Percentiles rank a stretch among this genome's conserved stretches.
Conservation (phyloP, 2,113 vertebrate genomes). For the Coturnix japonica region DNA sequence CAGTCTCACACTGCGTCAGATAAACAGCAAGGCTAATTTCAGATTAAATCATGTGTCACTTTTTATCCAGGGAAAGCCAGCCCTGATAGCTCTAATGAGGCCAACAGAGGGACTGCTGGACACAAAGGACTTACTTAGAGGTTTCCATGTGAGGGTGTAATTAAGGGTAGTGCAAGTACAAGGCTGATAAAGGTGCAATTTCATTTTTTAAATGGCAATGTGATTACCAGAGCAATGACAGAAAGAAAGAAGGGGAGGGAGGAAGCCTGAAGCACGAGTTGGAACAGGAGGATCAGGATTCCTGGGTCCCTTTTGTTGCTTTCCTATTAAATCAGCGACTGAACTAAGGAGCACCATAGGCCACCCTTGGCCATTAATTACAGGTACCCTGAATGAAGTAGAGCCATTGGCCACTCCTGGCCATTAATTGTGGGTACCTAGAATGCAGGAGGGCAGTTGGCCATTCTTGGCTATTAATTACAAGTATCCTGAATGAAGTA, state of each 20-base stretch:
- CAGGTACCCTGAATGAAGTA: no score
- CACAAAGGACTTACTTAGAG: neutral
- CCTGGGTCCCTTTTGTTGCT: neutral
- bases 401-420: neutral
- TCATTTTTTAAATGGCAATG: neutral
- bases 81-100: neutral
- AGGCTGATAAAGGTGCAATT: constrained; percentile 24
- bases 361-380: neutral
- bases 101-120: neutral
- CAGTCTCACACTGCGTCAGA: neutral
- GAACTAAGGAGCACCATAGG: no score
- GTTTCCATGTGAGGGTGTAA: neutral
- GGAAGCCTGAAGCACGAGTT: neutral
- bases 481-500: no score
- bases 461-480: neutral
- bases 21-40: neutral
- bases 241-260: neutral
- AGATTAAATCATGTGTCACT: neutral
- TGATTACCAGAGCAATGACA: neutral
- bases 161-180: neutral
- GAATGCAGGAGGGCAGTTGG: no score
- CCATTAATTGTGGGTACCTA: no score
- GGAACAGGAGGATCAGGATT: neutral
- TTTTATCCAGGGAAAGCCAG: neutral
- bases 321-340: neutral